phyloP scores from a whole-genome alignment of 2,888 invertebrate species.

The Blastobasis adustella region DNA sequence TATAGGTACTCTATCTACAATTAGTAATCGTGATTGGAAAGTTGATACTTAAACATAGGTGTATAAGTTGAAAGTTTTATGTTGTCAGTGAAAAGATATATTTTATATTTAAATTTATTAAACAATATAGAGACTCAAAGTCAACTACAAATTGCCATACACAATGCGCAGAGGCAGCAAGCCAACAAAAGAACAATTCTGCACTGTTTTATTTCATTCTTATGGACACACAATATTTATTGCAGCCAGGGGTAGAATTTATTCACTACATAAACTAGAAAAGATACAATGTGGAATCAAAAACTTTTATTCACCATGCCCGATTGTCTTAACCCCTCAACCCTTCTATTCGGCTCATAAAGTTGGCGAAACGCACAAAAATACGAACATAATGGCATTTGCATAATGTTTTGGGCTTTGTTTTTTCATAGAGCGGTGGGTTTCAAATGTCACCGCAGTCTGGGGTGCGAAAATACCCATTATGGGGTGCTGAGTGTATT shows the following conservation, averaged over 20 bases:
- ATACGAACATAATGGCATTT: conserved; percentile 72
- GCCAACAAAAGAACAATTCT: conserved; percentile 13
- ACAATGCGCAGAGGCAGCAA: conserved; percentile 1
- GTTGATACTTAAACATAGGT: too few species aligned
- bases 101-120: too few species aligned
- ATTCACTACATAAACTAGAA: conserved; percentile 41
- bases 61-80: too few species aligned
- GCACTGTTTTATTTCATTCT: conserved; percentile 17
- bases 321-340: conserved; percentile 66
- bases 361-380: conserved; percentile 68
- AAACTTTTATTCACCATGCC: conserved; percentile 46
- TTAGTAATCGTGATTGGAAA: too few species aligned
- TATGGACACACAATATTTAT: conserved; percentile 16
- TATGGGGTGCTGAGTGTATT: conserved; percentile 66
- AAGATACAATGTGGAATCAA: conserved; percentile 47
- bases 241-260: conserved; percentile 22
- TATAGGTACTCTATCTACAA: too few species aligned
- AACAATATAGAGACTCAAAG: too few species aligned
- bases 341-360: conserved; percentile 70
- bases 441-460: conserved; percentile 72
- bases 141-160: not conserved
- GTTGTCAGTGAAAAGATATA: too few species aligned
- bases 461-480: conserved; percentile 67
- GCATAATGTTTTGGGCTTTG: conserved; percentile 71
- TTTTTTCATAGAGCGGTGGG: conserved; percentile 68